Evolutionary conservation across 2,113 vertebrate genomes (phyloP).

Genomic region (Carassius carassius): DNA sequence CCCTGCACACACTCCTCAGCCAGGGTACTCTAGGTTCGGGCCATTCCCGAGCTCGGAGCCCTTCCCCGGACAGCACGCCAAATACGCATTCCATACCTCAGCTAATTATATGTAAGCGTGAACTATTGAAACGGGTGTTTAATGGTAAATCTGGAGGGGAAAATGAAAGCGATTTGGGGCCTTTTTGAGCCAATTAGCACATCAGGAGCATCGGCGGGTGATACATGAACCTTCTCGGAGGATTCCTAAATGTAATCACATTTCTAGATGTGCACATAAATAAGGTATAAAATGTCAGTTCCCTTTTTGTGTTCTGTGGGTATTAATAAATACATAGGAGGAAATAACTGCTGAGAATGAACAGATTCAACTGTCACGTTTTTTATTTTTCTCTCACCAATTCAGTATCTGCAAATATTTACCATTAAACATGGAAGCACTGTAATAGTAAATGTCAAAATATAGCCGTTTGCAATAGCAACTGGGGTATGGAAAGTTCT

Average conservation of each 20-base stretch:
- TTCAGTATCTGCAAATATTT: neutral
- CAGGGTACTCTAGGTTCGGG: too few relatives aligned
- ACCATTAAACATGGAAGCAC: neutral
- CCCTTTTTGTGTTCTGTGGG: conserved; percentile 16
- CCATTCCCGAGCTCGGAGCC: too few relatives aligned
- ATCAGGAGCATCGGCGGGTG: neutral
- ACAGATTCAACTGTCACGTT: neutral
- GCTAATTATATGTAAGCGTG: too few relatives aligned
- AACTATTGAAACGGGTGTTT: too few relatives aligned
- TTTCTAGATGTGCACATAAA: conserved; percentile 29
- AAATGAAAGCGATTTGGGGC: conserved; percentile 26
- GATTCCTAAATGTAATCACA: conserved; percentile 26
- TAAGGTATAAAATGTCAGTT: neutral
- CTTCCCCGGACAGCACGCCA: too few relatives aligned
- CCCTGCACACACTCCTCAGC: neutral
- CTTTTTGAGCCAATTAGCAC: conserved; percentile 38
- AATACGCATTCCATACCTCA: too few relatives aligned
- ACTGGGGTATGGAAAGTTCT: too few relatives aligned
- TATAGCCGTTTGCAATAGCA: too few relatives aligned
- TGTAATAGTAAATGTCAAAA: neutral
- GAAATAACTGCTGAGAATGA: neutral
- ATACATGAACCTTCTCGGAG: neutral
- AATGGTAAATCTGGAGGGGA: conserved; percentile 15
- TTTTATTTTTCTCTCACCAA: neutral
- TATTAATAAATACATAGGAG: conserved; percentile 12